phyloP scores from a whole-genome alignment of 2,888 invertebrate genomes.

The Nymphalis c-album region DNA sequence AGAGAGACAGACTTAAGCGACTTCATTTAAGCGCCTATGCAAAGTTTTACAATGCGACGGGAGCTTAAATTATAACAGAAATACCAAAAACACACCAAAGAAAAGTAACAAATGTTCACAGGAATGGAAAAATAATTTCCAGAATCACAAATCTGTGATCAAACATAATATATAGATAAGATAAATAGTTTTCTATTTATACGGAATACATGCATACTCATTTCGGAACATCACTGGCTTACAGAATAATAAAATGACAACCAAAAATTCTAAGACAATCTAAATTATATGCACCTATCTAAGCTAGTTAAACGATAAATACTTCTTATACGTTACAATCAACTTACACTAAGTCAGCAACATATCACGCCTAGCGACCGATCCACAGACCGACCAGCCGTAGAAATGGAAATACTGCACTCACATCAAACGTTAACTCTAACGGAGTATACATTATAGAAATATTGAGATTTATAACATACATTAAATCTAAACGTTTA shows the following conservation, averaged over 20 bases:
- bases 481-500: slow-evolving; percentile 21
- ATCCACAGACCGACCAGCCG: slow-evolving; percentile 58
- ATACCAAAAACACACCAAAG: slow-evolving; percentile 6
- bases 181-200: slow-evolving; percentile 56
- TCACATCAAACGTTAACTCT: slow-evolving; percentile 41
- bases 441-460: slow-evolving; percentile 34
- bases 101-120: not conserved
- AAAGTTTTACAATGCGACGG: slow-evolving; percentile 5
- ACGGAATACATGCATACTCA: slow-evolving; percentile 23
- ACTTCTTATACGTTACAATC: slow-evolving; percentile 69
- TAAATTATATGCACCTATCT: slow-evolving; percentile 70
- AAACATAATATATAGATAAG: slow-evolving; percentile 49
- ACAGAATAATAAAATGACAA: slow-evolving; percentile 61
- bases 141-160: slow-evolving; percentile 40
- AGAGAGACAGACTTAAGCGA: not conserved
- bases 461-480: slow-evolving; percentile 32
- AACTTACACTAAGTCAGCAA: slow-evolving; percentile 70
- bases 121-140: slow-evolving; percentile 6
- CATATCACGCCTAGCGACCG: slow-evolving; percentile 76
- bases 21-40: not conserved
- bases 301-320: slow-evolving; percentile 76
- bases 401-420: slow-evolving; percentile 53
- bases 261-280: slow-evolving; percentile 60
- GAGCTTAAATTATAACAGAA: not conserved
- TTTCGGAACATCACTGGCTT: slow-evolving; percentile 33